Base-by-base conservation (phyloP, 92 coral and sea anemone genomes). In the Actinostola sp. region DNA sequence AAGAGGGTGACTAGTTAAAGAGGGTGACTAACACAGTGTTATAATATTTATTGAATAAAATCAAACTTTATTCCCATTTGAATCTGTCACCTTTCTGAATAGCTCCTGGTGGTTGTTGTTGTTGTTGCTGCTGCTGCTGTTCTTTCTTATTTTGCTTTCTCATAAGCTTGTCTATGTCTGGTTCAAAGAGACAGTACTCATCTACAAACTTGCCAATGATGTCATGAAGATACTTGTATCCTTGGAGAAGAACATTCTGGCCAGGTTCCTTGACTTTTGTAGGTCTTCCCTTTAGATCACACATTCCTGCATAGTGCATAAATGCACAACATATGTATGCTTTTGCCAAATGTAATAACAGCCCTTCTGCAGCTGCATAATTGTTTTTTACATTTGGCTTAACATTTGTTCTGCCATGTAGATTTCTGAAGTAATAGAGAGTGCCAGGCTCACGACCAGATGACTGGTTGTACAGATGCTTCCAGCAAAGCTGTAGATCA, bases 371-470 rank as follows among this genome's bases (percentile, higher is more conserved):
- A 20, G 73, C 66, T 32, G 82, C 82, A 76, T 65, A 76, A 12
- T 63, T 50, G 51, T 76, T 52, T 66, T 76, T 76, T 13, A 76
- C 82, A 23, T 23, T 76, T 8, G 7, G 20, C 48, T 76, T 76
- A 8, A 76, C 82, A 65, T 76, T 76, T 17, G 61, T 65, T 36
- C 75, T 61, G 23, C 82, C 75, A 66, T 39, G 64, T 23, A 66
- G 44, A 39, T 76, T 76, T 53, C 82, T 32, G 63, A 66, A 76
- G 63, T 76, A 66, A 32, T 7, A 66, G 11, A 66, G 41, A 8
- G 82, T 76, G 19, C 82, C 74, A 52, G 63, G 57, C 35, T 76
- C 82, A 10, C 82, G 49, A 27, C 81, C 81, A 48, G 81, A 76
- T 46, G 57, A 31, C 30, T 34, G 9, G 49, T 67, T 78, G 62